Conservation (phyloP, 2,888 invertebrate genomes). For the Alloscopus bannaensis region DNA sequence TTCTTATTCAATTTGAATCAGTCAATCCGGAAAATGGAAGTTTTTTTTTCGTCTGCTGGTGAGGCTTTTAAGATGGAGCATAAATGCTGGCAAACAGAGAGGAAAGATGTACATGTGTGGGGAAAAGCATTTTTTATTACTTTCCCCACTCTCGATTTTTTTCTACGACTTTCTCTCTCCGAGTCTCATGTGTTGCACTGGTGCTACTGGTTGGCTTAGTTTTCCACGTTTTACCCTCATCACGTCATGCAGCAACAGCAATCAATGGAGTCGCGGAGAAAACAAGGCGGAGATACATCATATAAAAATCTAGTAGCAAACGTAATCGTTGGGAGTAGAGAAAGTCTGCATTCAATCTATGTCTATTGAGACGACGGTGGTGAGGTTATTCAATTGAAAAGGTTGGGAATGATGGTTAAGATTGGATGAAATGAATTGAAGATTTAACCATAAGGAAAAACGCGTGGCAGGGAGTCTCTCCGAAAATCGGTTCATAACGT, state of each 20-base stretch:
- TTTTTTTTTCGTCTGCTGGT: slow-evolving; percentile 53
- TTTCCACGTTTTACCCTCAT: too few species aligned
- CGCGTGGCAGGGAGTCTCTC: slow-evolving; percentile 42
- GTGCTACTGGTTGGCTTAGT: slow-evolving; percentile 2
- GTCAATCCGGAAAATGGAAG: slow-evolving; percentile 64
- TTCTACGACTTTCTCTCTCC: slow-evolving; percentile 33
- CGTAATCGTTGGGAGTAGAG: too few species aligned
- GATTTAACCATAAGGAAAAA: slow-evolving; percentile 46
- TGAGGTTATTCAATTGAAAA: slow-evolving; percentile 38
- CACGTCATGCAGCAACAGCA: not conserved
- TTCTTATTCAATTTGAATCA: slow-evolving; percentile 64
- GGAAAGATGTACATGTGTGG: not conserved
- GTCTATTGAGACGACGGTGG: slow-evolving; percentile 1
- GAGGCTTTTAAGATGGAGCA: slow-evolving; percentile 43
- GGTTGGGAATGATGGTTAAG: slow-evolving; percentile 41
- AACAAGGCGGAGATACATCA: not conserved
- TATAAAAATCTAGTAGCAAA: too few species aligned
- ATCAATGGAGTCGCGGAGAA: slow-evolving; percentile 26
- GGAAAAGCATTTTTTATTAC: slow-evolving; percentile 32
- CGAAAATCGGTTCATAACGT: slow-evolving; percentile 6
- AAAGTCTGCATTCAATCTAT: too few species aligned
- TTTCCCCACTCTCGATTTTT: slow-evolving; percentile 17
- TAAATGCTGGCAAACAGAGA: slow-evolving; percentile 26
- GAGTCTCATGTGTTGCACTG: slow-evolving; percentile 44
- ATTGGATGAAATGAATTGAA: slow-evolving; percentile 50